phyloP scores from a whole-genome alignment of 1,140 invertebrate species.

The Meloidogyne floridensis region DNA sequence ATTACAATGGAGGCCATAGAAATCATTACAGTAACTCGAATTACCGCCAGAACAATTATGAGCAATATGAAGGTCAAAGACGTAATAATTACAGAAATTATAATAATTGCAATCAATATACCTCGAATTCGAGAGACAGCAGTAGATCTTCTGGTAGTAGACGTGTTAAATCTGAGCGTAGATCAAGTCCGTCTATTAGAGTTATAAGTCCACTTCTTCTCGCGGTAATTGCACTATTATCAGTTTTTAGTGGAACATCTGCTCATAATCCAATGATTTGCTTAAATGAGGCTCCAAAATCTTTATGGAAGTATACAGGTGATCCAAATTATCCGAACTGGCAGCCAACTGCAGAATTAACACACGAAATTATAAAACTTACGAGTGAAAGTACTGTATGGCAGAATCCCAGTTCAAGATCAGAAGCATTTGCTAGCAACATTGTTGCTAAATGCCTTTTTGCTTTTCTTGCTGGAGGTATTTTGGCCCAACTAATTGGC shows the following conservation, averaged over 20 bases:
- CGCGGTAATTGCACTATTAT: not conserved
- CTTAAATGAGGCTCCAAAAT: not conserved
- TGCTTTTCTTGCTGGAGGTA: too few relatives aligned
- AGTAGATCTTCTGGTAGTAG: not conserved
- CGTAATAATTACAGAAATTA: not conserved
- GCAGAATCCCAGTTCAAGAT: not conserved
- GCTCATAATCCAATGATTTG: slow-evolving; percentile 13
- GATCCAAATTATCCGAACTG: slow-evolving; percentile 13
- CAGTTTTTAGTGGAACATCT: not conserved
- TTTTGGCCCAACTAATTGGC: not conserved
- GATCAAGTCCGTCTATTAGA: not conserved
- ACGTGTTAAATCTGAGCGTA: not conserved
- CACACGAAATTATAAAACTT: not conserved
- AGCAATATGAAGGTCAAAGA: too few relatives aligned
- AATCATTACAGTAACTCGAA: not conserved
- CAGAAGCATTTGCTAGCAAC: slow-evolving; percentile 1
- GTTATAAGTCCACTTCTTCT: slow-evolving; percentile 8
- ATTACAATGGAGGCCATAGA: not conserved
- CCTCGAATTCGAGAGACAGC: too few relatives aligned
- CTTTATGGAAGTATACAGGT: not conserved
- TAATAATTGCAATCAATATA: not conserved
- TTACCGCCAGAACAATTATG: not conserved
- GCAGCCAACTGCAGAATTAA: not conserved
- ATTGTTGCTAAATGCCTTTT: slow-evolving; percentile 14
- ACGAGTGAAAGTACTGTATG: not conserved